Base-by-base conservation (phyloP, 2,797 vertebrate genomes). In the Lophotriccus pileatus region DNA sequence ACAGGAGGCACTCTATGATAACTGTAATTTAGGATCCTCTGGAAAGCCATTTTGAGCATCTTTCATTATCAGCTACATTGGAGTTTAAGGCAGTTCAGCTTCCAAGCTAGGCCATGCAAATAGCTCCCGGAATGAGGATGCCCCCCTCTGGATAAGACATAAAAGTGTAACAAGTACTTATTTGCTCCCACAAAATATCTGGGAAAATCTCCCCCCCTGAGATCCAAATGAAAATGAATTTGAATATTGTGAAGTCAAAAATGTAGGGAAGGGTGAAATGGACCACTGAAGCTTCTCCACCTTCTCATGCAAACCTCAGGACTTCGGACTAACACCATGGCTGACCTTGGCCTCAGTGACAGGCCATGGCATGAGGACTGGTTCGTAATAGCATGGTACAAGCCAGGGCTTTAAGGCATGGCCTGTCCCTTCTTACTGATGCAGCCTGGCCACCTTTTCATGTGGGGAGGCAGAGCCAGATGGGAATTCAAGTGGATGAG, bases 11-110 rank as follows among this genome's bases (percentile, higher is more conserved):
- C 52, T 85, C 23, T 30, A 53, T n/a, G 41, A 52, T 49, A 46
- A 74, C 36, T 89, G 52, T 53, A 59, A 90, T 90, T 88, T 66
- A 76, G 34, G 47, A 93, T 67, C 25, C 28, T 89, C 63, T 80
- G 32, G 16, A 89, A 92, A 94, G 44, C 9, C 37, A 6, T 92
- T 93, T 74, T 87, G 56, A 91, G 53, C 44, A 60, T 52, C 47
- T 86, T 84, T 87, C 70, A 52, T 28, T 41, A 28, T 63, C 23
- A 87, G 52, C 63, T 92, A 76, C 56, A 30, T 8, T 62, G 66
- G 32, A 82, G 3, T 53, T 70, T 72, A 66, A 88, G 73, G 53
- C 73, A 68, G 39, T 64, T 90, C 52, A 74, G 32, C 41, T 92
- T 84, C 44, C 64, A 70, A 76, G 75, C 25, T 4, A 62, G 19